Conservation (phyloP, 35 echinoderm and acorn worm species). For the Ophiothrix spiculata region DNA sequence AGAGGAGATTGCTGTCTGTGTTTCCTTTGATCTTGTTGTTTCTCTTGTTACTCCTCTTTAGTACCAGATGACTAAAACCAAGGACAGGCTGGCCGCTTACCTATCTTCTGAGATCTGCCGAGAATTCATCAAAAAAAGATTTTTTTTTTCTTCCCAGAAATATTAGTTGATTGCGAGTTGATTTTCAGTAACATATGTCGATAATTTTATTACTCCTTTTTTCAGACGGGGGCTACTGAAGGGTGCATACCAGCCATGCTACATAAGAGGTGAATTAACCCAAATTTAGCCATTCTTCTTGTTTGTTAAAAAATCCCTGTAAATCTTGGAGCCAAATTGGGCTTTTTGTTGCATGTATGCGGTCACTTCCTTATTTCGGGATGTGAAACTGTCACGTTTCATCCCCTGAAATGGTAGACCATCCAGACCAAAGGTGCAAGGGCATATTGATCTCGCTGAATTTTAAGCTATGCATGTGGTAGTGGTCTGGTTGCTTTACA, state of each 20-base stretch:
- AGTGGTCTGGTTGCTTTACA: background rate
- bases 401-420: too few species aligned
- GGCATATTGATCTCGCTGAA: too few species aligned
- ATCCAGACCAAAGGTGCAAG: too few species aligned
- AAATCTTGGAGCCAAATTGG: constrained; percentile 5
- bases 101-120: background rate
- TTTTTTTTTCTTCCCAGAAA: too few species aligned
- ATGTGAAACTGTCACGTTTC: too few species aligned
- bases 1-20: background rate
- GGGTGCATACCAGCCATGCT: background rate
- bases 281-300: too few species aligned
- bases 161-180: background rate
- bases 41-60: background rate
- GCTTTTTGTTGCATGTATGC: background rate
- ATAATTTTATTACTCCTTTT: background rate
- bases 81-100: background rate
- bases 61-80: background rate
- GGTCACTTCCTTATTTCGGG: too few species aligned
- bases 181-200: background rate
- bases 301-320: background rate
- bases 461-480: background rate
- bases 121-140: too few species aligned
- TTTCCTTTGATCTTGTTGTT: background rate
- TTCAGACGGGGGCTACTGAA: constrained; percentile 8
- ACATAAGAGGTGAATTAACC: background rate